These are phyloP conservation scores for Busseola fusca DNA, from an alignment of 2,888 invertebrate genomes.

Conservation along the genomic window DNA sequence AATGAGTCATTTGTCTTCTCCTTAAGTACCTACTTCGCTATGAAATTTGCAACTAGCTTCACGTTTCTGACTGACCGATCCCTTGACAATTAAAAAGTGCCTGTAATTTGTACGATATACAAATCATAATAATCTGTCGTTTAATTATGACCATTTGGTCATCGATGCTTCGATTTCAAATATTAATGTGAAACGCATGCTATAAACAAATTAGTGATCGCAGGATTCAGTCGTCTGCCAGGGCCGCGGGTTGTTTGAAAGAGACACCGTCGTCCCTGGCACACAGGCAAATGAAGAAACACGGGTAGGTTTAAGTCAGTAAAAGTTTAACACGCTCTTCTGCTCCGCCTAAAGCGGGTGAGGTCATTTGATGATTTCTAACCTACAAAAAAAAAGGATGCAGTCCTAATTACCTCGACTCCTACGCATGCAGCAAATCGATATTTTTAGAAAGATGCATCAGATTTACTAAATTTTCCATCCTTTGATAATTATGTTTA, in stretches of 20 bases:
- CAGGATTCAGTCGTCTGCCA: neutral
- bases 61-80: neutral
- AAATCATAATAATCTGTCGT: too few species aligned
- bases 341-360: too few species aligned
- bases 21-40: too few species aligned
- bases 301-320: too few species aligned
- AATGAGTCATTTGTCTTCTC: neutral
- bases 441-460: neutral
- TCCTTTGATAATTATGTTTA: neutral
- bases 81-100: neutral
- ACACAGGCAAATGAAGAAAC: too few species aligned
- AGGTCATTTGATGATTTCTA: too few species aligned
- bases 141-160: neutral
- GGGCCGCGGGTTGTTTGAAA: too few species aligned
- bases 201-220: neutral
- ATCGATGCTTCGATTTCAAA: neutral
- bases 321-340: too few species aligned
- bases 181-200: slow-evolving; percentile 6
- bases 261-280: too few species aligned
- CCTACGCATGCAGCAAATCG: neutral
- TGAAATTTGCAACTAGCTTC: neutral
- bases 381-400: too few species aligned
- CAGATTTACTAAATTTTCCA: neutral
- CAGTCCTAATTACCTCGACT: neutral
- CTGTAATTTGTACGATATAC: too few species aligned